These are phyloP conservation scores for Parauchenoglanis punctatus DNA, from an alignment of 2,797 vertebrate species.

Conservation along the genomic window DNA sequence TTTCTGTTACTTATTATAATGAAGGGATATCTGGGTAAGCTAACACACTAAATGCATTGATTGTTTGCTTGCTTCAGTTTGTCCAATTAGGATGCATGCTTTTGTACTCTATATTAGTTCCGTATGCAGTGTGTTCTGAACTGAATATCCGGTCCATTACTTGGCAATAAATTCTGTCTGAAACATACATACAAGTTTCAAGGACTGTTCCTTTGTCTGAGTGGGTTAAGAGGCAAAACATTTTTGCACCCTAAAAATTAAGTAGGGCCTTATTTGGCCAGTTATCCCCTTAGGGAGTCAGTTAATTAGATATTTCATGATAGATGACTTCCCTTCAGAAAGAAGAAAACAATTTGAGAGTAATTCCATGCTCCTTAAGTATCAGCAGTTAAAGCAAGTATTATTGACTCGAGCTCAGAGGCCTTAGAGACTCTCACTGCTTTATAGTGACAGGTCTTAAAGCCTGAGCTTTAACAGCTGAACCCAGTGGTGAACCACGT, in stretches of 20 bases:
- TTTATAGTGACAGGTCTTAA: constrained; percentile 34
- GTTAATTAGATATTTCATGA: not conserved
- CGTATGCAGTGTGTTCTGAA: not conserved
- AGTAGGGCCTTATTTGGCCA: not conserved
- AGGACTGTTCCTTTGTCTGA: not conserved
- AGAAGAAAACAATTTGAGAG: constrained; percentile 20
- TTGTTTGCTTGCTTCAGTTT: not conserved
- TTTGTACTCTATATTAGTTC: not conserved
- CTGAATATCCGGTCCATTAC: not conserved
- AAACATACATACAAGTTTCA: not conserved
- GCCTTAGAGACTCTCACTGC: constrained; percentile 8
- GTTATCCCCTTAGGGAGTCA: not conserved
- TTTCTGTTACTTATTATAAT: not conserved
- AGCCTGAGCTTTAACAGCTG: constrained; percentile 37
- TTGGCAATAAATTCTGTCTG: not conserved
- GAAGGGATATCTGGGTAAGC: not conserved
- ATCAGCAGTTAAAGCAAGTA: constrained; percentile 13
- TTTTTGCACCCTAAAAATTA: not conserved
- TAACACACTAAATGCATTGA: not conserved
- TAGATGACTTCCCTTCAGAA: not conserved
- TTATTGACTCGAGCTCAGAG: constrained; percentile 4
- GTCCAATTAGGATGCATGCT: not conserved
- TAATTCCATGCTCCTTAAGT: constrained; percentile 27
- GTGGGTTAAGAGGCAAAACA: not conserved
- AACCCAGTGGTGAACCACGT: constrained; percentile 37